Evolutionary conservation across 2,797 vertebrate genomes (phyloP), one percentile per base, ranked within the genome.

Genomic region (Propithecus perrieri): DNA sequence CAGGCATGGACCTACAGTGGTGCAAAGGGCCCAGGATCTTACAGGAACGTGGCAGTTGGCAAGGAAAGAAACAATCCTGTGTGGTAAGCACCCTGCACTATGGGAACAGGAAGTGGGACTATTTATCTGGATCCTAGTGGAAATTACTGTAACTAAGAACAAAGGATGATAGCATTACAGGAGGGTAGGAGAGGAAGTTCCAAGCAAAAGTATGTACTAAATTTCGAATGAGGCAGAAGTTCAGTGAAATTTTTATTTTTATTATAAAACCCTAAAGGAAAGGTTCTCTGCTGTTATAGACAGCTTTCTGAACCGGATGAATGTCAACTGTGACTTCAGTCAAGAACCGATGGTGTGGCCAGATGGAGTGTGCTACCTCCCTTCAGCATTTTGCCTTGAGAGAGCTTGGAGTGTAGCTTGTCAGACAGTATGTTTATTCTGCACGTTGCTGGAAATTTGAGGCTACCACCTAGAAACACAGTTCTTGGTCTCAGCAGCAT

Each of bases 231-330:
- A 46, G 20, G 15, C 18, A 61, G 18, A 93, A 71, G 8, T 88
- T 96, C 67, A 89, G 18, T 33, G 30, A 80, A 71, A 35, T 22
- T 71, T 92, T 88, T 85, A 24, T 85, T 93, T 48, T 91, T 67
- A 35, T 85, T 65, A 41, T 67, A 57, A 84, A 89, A 38, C 53
- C 4, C n/a, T 46, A 48, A 46, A 53, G 46, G 18, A 50, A 80
- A 35, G 5, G 13, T 22, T 33, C n/a, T 89, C 30, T 89, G 59
- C 41, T 46, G 35, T 26, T 33, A 22, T 69, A 76, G 53, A 38
- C 17, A 48, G 18, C 43, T 93, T 10, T 85, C 14, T 80, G 50
- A 86, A 67, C 28, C 1, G 11, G 46, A n/a, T 35, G 57, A 69
- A 13, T 41, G 50, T 65, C 67, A 78, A 2, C 46, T 57, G 22